Evolutionary conservation across 2,113 vertebrate genomes (phyloP), one percentile per base, ranked within the genome.

Genomic region (Chauna torquata): DNA sequence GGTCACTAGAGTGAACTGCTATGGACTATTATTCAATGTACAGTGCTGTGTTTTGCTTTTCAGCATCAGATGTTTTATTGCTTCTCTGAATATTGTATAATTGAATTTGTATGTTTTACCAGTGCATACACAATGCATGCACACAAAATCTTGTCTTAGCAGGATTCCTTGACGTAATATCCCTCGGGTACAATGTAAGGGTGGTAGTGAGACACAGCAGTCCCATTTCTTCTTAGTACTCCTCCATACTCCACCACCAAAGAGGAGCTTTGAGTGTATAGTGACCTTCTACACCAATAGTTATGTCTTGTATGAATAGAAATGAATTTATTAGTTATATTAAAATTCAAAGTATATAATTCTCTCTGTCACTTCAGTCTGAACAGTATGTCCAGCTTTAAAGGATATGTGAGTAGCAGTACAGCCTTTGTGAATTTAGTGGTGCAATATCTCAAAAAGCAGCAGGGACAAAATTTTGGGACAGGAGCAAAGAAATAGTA

Each of bases 141-240:
- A 27, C 54, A 88, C 36, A 90, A 86, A 89, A 75, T 79, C 69
- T 92, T 90, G 66, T 79, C 47, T 62, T 78, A 69, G 11, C 12
- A 54, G 8, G 61, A 81, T 64, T 96, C 49, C 83, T 89, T 87
- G 88, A 93, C 64, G 78, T 69, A 65, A 55, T 74, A 68, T 97
- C 94, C 76, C 69, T 90, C 85, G 82, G 20, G 64, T 50, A 47
- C 50, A 86, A 28, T 58, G 70, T 84, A 82, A 93, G 65, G 82
- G 78, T 68, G 94, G 45, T 76, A 54, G 66, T 77, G 77, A 88
- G 82, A 86, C 38, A 81, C 44, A 47, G 58, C 52, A 90, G 88
- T 81, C 78, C 69, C 44, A 64, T 30, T 38, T 92, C 86, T 76
- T 93, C 79, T 88, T 84, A 93, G 61, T 82, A 58, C 87, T 69